phyloP scores from a whole-genome alignment of 2,888 invertebrate genomes.

The Adineta ricciae region DNA sequence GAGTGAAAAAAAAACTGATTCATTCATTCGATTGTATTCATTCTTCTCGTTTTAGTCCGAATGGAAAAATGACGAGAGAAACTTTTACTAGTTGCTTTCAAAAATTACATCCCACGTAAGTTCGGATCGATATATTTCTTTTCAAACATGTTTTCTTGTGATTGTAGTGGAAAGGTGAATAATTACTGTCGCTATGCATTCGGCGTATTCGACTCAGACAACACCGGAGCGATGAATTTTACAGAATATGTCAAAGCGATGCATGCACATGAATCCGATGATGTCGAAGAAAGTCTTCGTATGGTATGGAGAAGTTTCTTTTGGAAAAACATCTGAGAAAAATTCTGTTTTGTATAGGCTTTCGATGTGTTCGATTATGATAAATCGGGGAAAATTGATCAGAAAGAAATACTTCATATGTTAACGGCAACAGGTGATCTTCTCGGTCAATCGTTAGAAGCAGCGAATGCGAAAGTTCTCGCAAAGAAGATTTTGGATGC shows the following conservation, averaged over 20 bases:
- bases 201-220: background rate
- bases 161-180: background rate
- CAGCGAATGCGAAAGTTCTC: background rate
- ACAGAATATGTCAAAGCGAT: background rate
- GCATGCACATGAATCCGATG: background rate
- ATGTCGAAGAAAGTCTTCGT: background rate
- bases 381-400: background rate
- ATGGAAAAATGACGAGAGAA: background rate
- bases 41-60: background rate
- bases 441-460: background rate
- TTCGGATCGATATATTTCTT: too few relatives aligned
- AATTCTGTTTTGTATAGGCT: background rate
- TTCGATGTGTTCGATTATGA: background rate
- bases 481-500: background rate
- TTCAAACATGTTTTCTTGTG: background rate
- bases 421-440: background rate
- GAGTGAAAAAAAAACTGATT: too few relatives aligned
- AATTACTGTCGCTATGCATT: background rate
- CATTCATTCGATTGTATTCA: too few relatives aligned
- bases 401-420: background rate
- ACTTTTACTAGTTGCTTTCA: background rate
- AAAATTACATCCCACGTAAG: background rate
- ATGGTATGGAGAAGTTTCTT: background rate
- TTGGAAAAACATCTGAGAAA: background rate
- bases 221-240: background rate